A percentile compares a stretch with the other conserved stretches of the same genome.
Conservation (phyloP, 2,888 invertebrate species). For the Idaea biselata region DNA sequence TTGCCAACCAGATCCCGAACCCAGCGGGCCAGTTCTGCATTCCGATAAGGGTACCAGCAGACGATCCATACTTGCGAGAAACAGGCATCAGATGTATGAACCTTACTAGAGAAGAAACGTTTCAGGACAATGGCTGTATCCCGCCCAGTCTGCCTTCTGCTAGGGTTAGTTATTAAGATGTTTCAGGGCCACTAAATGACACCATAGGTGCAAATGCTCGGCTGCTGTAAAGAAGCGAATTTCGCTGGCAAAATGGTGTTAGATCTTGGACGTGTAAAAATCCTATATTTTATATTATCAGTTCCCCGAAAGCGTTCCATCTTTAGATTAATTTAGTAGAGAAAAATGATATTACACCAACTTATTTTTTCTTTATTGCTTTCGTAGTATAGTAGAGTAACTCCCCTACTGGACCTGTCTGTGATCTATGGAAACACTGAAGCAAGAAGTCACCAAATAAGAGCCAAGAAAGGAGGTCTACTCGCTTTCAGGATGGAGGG, state of each 20-base stretch:
- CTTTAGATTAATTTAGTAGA: not conserved
- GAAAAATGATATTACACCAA: not conserved
- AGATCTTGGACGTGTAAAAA: too few relatives aligned
- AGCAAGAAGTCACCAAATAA: constrained; percentile 22
- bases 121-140: constrained; percentile 42
- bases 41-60: constrained; percentile 41
- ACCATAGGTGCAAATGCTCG: too few relatives aligned
- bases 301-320: not conserved
- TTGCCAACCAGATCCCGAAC: constrained; percentile 36
- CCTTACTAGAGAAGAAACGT: constrained; percentile 45
- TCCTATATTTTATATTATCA: not conserved
- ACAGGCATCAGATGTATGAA: constrained; percentile 45
- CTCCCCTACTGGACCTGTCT: constrained; percentile 41
- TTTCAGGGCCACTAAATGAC: too few relatives aligned
- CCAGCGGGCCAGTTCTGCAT: constrained; percentile 32
- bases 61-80: constrained; percentile 43
- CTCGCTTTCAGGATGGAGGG: constrained; percentile 37
- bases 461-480: constrained; percentile 34
- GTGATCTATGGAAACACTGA: constrained; percentile 35
- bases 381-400: constrained; percentile 35
- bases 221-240: not conserved
- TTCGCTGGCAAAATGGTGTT: too few relatives aligned
- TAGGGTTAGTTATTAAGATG: constrained; percentile 30
- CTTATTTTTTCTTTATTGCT: not conserved
- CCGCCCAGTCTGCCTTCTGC: constrained; percentile 40